Percentiles rank a stretch among this genome's conserved stretches.
Conservation (phyloP, 2,113 vertebrate genomes). For the Aepyceros melampus region DNA sequence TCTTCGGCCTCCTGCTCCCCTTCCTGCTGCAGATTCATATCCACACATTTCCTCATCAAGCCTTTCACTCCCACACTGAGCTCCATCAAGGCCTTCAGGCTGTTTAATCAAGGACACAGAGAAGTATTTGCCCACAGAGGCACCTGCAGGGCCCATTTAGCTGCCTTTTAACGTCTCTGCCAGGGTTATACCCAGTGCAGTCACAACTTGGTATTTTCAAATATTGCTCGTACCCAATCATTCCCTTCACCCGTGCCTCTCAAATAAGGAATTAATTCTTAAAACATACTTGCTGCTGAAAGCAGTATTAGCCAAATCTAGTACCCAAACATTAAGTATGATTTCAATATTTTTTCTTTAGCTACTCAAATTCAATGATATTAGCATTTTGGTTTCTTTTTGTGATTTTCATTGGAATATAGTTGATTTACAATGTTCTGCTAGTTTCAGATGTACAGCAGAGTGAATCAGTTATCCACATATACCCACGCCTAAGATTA, state of each 20-base stretch:
- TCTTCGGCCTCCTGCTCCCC: background rate
- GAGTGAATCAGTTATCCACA: background rate
- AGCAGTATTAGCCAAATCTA: background rate
- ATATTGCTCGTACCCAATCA: background rate
- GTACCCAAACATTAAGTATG: background rate
- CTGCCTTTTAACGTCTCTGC: background rate
- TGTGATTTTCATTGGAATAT: background rate
- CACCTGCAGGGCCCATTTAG: rapidly evolving
- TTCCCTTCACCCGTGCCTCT: background rate
- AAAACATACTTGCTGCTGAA: background rate
- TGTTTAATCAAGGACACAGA: background rate
- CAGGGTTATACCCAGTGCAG: rapidly evolving
- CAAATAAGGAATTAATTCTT: background rate
- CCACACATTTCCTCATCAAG: background rate
- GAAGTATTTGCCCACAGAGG: background rate
- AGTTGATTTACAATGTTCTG: background rate
- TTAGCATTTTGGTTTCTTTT: background rate
- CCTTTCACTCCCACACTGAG: background rate
- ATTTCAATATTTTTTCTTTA: background rate
- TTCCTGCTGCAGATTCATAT: rapidly evolving
- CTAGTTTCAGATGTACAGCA: background rate
- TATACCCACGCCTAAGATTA: too few species aligned
- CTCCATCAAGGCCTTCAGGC: background rate
- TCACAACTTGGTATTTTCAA: background rate
- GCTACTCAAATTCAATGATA: background rate